Percentiles rank a stretch among this genome's conserved stretches.
Evolutionary conservation across 2,797 vertebrate species (phyloP).

Genomic region (Acrossocheilus fasciatus): DNA sequence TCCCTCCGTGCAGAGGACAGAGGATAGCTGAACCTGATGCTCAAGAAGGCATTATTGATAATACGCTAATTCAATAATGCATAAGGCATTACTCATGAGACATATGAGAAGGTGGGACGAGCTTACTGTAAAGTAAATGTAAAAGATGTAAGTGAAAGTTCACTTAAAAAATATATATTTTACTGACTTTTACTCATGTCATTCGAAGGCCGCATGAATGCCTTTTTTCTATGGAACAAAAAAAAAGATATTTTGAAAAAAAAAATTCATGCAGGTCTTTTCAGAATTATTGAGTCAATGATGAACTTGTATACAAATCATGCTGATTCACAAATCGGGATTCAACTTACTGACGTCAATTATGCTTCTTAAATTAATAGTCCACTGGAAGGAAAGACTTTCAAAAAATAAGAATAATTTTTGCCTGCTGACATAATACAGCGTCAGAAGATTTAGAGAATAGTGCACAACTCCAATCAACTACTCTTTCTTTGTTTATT

Average conservation of each 20-base stretch:
- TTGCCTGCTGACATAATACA: too few relatives aligned
- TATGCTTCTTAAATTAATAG: background rate
- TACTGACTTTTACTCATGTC: background rate
- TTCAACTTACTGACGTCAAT: background rate
- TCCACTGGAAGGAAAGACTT: background rate
- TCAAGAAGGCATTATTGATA: slow-evolving; percentile 19
- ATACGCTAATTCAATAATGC: slow-evolving; percentile 7
- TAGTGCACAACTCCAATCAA: too few relatives aligned
- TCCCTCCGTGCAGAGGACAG: background rate
- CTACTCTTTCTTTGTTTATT: background rate
- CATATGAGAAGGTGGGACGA: background rate
- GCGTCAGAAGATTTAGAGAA: background rate
- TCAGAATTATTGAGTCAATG: too few relatives aligned
- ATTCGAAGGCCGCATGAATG: background rate
- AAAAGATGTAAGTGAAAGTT: background rate
- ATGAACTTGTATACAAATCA: background rate
- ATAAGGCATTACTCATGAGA: background rate
- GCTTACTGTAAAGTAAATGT: background rate
- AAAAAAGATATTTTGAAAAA: too few relatives aligned
- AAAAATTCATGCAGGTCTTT: too few relatives aligned
- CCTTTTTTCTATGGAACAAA: background rate
- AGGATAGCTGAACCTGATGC: background rate
- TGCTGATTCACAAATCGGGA: background rate
- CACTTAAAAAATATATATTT: background rate
- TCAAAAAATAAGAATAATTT: background rate